Evolutionary conservation across 1,140 invertebrate genomes (phyloP).

Genomic region (Drosophila bocqueti): DNA sequence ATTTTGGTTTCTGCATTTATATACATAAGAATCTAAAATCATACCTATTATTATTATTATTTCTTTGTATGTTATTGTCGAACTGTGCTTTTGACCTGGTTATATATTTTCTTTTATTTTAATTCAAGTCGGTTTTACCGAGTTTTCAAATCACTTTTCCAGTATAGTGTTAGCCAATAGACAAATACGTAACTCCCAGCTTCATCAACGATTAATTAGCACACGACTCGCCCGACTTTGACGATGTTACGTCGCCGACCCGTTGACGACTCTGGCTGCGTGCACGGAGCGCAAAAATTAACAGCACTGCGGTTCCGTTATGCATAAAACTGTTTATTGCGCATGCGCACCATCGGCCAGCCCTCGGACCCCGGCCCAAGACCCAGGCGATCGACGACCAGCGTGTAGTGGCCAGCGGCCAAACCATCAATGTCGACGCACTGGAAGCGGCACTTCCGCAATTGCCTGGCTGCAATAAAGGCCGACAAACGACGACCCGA

Average conservation of each 20-base stretch:
- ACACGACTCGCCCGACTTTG: slow-evolving; percentile 43
- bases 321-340: slow-evolving; percentile 80
- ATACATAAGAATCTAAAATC: neutral
- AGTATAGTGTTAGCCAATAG: slow-evolving; percentile 52
- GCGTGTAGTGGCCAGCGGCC: slow-evolving; percentile 7
- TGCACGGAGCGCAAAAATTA: slow-evolving; percentile 63
- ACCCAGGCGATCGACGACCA: slow-evolving; percentile 4
- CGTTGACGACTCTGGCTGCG: slow-evolving; percentile 40
- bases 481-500: slow-evolving; percentile 30
- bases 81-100: neutral
- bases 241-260: slow-evolving; percentile 61
- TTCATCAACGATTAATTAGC: slow-evolving; percentile 68
- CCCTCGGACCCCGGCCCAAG: slow-evolving; percentile 15
- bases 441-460: slow-evolving; percentile 65
- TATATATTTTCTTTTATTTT: neutral
- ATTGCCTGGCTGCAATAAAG: slow-evolving; percentile 69
- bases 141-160: slow-evolving; percentile 9
- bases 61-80: neutral
- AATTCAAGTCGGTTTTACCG: neutral
- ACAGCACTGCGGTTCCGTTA: slow-evolving; percentile 68
- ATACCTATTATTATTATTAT: no score
- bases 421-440: slow-evolving; percentile 31
- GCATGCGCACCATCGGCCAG: slow-evolving; percentile 56
- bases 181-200: slow-evolving; percentile 59
- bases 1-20: neutral